Base-by-base conservation (phyloP, 2,888 invertebrate genomes). In the Pachliopta kotzebuea region DNA sequence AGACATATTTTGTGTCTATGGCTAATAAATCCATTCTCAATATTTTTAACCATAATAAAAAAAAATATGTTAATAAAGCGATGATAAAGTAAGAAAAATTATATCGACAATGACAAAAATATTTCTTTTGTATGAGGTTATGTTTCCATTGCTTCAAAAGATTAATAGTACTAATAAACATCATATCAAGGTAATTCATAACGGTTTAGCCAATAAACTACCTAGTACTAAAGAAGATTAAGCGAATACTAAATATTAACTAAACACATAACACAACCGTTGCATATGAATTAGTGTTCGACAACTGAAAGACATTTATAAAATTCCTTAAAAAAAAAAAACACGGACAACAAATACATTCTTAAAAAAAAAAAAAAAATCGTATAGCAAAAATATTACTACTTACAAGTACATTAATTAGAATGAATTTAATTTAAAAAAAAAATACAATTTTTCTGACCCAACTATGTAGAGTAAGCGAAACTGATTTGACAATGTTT, bases 241-340 rank as follows among this genome's bases (percentile, higher is more conserved):
- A 56, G 17, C 20, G 20, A 50, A 57, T 11, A 9, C 37, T 62
- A 62, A 56, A 37, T 62, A 45, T 53, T 52, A 57, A 56, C 57
- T 63, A 64, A 52, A 52, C 31, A 63, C 55, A 23, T 57, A 61
- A 65, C 61, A 65, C 56, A 65, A 65, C 56, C 57, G 26, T 61
- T 54, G 45, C 57, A 54, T 37, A 60, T 2, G 56, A 53, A 11
- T 62, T 24, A 50, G n/a, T 29, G 17, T 49, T 42, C 4, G 42
- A 11, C 31, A 7, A 31, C 31, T 7, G 31, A 8, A 31, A 18
- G 18, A 18, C 6, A n/a, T 45, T n/a, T 6, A 45, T 50, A 50
- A 50, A 50, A 20, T 26, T 37, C 31, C 20, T 42, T 20, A n/a
- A 45, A 45, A 45, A 45, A 11, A n/a, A 53, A n/a, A 57, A 18